These are phyloP conservation scores for Tenebrio molitor DNA, from an alignment of 1,140 invertebrate genomes.

Conservation along the genomic window DNA sequence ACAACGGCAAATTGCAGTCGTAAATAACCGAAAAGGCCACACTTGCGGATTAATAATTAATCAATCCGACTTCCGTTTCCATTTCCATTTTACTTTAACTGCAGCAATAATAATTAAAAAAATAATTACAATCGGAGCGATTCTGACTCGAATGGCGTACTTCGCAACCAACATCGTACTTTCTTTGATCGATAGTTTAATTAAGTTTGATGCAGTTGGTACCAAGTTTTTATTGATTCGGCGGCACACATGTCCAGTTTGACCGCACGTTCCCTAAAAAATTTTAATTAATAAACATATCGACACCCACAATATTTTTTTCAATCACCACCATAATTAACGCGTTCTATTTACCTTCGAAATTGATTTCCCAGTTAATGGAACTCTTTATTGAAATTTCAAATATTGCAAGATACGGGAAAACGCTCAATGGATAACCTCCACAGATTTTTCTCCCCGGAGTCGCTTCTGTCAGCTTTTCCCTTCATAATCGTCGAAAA, in stretches of 20 bases:
- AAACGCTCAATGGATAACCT: constrained; percentile 11
- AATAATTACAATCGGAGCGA: constrained; percentile 11
- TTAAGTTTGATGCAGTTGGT: constrained; percentile 14
- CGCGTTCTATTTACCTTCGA: constrained; percentile 17
- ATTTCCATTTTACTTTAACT: constrained; percentile 8
- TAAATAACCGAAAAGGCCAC: constrained; percentile 35
- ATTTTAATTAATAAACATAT: constrained; percentile 25
- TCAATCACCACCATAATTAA: constrained; percentile 11
- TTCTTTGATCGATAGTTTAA: too few relatives aligned
- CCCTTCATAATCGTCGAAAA: too few relatives aligned
- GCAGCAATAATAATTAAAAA: constrained; percentile 25
- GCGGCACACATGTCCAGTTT: too few relatives aligned
- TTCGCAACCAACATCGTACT: constrained; percentile 6
- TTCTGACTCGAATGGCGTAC: neutral
- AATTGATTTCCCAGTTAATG: constrained; percentile 30
- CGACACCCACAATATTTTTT: neutral
- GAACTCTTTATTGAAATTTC: constrained; percentile 2
- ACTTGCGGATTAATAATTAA: constrained; percentile 26
- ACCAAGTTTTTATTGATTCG: constrained; percentile 28
- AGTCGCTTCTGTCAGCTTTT: too few relatives aligned
- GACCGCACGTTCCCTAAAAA: too few relatives aligned
- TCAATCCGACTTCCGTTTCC: neutral
- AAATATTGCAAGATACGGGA: constrained; percentile 13
- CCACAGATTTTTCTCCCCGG: constrained; percentile 9
- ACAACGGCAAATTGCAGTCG: constrained; percentile 23